Evolutionary conservation across 2,113 vertebrate species (phyloP).

Genomic region (Corythornis cristatus): DNA sequence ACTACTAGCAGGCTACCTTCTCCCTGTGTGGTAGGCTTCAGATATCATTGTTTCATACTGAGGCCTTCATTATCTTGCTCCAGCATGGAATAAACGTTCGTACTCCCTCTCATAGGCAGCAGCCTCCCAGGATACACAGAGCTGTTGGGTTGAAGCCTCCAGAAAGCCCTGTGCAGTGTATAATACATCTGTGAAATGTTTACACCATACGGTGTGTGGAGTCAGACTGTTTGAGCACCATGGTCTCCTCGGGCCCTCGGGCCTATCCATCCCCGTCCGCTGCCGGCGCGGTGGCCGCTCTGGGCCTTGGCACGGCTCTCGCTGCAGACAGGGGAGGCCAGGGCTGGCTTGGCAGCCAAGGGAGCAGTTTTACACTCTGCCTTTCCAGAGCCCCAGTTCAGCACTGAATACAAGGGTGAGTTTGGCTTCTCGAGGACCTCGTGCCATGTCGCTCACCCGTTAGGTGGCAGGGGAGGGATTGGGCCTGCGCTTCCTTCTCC

Average conservation of each 20-base stretch:
- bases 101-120: background rate
- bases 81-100: background rate
- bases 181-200: background rate
- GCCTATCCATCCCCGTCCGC: background rate
- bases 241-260: background rate
- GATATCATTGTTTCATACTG: background rate
- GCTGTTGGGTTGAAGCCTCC: background rate
- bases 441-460: rapidly evolving
- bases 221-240: background rate
- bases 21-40: rapidly evolving
- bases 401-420: background rate
- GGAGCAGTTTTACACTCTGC: background rate
- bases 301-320: background rate
- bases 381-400: background rate
- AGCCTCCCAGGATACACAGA: background rate
- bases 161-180: background rate
- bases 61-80: background rate
- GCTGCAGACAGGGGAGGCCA: rapidly evolving
- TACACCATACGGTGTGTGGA: background rate
- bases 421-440: rapidly evolving
- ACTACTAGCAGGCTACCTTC: background rate
- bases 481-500: background rate
- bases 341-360: background rate
- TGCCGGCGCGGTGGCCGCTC: rapidly evolving
- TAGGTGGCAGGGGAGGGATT: background rate